Evolutionary conservation across 2,113 vertebrate genomes (phyloP).

Genomic region (Hemichromis elongatus): DNA sequence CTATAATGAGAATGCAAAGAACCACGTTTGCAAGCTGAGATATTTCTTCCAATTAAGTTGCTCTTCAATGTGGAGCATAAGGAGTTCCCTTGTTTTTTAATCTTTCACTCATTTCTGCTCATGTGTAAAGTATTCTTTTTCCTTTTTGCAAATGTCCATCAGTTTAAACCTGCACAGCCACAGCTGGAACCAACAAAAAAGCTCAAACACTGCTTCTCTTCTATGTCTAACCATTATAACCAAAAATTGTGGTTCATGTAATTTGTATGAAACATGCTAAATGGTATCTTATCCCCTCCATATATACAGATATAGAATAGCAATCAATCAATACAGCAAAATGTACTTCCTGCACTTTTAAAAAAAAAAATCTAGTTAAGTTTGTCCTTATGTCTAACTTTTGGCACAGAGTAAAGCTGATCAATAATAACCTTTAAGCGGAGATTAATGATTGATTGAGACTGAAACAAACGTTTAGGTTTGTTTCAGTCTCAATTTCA

Average conservation of each 20-base stretch:
- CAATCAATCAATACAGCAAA: not conserved
- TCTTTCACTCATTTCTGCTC: not conserved
- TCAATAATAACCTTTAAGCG: not conserved
- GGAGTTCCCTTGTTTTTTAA: not conserved
- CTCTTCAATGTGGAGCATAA: not conserved
- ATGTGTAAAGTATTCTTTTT: not conserved
- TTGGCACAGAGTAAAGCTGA: not conserved
- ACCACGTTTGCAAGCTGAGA: not conserved
- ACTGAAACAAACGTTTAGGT: not conserved
- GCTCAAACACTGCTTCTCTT: not conserved
- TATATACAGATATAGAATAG: not conserved
- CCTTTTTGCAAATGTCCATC: not conserved
- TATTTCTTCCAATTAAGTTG: not conserved
- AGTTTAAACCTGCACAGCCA: not conserved
- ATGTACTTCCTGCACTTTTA: not conserved
- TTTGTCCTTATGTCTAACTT: not conserved
- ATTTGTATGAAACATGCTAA: not conserved
- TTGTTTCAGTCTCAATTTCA: not conserved
- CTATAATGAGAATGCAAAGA: not conserved
- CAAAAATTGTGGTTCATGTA: not conserved
- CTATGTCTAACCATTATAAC: not conserved
- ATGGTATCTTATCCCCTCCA: not conserved
- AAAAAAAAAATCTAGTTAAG: not conserved
- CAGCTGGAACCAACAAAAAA: not conserved
- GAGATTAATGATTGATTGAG: not conserved